Conservation (phyloP, 2,888 invertebrate species). For the Pedicia rivosa region DNA sequence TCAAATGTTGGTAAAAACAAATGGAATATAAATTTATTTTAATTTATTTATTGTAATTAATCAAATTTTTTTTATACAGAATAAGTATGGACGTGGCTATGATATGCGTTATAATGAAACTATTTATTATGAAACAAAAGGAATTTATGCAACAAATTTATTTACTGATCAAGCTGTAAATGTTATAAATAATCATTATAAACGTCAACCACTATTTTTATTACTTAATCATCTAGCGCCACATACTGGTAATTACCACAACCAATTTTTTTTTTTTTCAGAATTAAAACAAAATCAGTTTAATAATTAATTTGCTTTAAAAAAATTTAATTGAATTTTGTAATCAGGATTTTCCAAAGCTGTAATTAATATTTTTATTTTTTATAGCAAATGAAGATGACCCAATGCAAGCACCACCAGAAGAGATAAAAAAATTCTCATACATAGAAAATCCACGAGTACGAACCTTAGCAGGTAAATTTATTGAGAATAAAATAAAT, state of each 20-base stretch:
- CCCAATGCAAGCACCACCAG: constrained; percentile 52
- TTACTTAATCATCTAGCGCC: constrained; percentile 65
- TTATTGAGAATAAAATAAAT: background rate
- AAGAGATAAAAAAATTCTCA: constrained; percentile 47
- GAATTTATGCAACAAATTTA: constrained; percentile 51
- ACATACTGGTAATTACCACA: constrained; percentile 59
- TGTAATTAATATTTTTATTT: no score
- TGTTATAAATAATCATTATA: constrained; percentile 42
- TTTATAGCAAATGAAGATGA: constrained; percentile 55
- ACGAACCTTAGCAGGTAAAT: constrained; percentile 49
- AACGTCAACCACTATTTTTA: constrained; percentile 52
- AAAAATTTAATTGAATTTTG: no score
- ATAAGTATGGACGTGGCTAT: constrained; percentile 27
- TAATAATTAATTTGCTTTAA: no score
- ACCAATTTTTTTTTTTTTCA: no score
- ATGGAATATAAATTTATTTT: background rate
- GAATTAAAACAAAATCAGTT: no score
- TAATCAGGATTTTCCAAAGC: no score
- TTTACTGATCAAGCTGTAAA: constrained; percentile 47
- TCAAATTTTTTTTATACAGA: no score
- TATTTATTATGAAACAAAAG: constrained; percentile 35
- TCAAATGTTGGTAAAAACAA: constrained; percentile 25
- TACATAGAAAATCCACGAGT: constrained; percentile 49
- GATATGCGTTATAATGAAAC: constrained; percentile 36
- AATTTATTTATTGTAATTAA: no score